Base-by-base conservation (phyloP, 2,888 invertebrate genomes). In the Fragum whitleyi region DNA sequence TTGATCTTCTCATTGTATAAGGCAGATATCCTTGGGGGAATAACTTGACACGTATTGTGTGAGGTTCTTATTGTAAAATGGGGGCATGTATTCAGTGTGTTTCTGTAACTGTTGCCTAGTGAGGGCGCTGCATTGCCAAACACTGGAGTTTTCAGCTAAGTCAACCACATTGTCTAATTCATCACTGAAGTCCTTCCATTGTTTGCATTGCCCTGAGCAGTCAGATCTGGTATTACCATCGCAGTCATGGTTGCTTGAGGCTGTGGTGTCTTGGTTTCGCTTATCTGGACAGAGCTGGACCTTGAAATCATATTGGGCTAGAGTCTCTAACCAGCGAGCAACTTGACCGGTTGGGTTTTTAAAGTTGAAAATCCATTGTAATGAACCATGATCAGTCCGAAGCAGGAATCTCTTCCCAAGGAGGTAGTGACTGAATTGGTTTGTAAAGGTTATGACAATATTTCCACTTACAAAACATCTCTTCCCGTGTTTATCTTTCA, bases 251-350 rank as follows among this genome's bases (percentile, higher is more conserved):
- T 69, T 1, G 21, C 28, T 42, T 5, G n/a, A n/a, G n/a, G n/a
- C n/a, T n/a, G n/a, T n/a, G 9, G 77, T 67, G 62, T 76, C 62
- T 9, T 51, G 23, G 21, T 76, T 70, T 0, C 29, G 59, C 21
- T 36, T 57, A 14, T 72, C 77, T 26, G 77, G 55, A n/a, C 77
- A 9, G 32, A 62, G 29, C 36, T 73, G 28, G 9, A 73, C 62
- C 6, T 36, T 29, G 36, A 73, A 73, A 23, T 62, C 51, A 51
- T 73, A 73, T 28, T 65, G 73, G 16, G 62, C 51, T n/a, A 73
- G 42, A 26, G 62, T 32, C 21, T 73, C 73, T 9, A 73, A 21
- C 73, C 73, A 73, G 42, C 73, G 61, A 1, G 62, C 73, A n/a
- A 73, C 47, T 62, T 73, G 21, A 9, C 73, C 73, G 19, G 29